Conservation (phyloP, 2,113 vertebrate species). For the Rhadina sibilatrix region DNA sequence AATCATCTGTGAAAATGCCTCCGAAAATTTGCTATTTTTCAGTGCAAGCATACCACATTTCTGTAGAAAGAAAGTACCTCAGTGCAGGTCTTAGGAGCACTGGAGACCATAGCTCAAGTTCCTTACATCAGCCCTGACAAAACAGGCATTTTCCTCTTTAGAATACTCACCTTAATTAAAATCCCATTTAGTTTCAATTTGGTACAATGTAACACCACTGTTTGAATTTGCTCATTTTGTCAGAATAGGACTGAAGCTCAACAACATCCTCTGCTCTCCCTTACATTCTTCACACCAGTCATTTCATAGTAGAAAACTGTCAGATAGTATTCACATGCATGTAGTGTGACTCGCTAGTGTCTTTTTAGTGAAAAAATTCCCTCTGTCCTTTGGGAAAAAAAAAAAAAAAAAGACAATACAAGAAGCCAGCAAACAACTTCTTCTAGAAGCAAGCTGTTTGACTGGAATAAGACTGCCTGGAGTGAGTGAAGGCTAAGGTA, state of each 20-base stretch:
- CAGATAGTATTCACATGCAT: background rate
- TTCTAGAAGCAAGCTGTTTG: background rate
- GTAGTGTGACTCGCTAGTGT: background rate
- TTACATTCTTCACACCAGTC: background rate
- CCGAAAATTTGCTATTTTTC: background rate
- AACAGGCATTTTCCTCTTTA: background rate
- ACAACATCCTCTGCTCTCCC: background rate
- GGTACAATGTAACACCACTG: background rate
- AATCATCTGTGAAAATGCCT: conserved; percentile 10
- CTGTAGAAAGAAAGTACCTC: background rate
- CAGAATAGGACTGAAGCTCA: background rate
- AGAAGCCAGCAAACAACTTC: background rate
- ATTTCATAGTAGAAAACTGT: background rate
- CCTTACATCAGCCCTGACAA: background rate
- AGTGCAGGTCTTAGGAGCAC: background rate
- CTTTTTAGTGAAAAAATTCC: background rate
- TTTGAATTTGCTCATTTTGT: background rate
- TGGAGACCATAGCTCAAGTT: background rate
- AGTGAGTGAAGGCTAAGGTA: background rate
- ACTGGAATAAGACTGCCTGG: background rate
- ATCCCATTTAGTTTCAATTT: background rate
- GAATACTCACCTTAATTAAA: background rate
- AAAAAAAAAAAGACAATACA: background rate
- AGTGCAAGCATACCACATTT: background rate
- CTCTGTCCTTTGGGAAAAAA: background rate